Conservation (phyloP, 2,113 vertebrate genomes). For the Cromileptes altivelis region DNA sequence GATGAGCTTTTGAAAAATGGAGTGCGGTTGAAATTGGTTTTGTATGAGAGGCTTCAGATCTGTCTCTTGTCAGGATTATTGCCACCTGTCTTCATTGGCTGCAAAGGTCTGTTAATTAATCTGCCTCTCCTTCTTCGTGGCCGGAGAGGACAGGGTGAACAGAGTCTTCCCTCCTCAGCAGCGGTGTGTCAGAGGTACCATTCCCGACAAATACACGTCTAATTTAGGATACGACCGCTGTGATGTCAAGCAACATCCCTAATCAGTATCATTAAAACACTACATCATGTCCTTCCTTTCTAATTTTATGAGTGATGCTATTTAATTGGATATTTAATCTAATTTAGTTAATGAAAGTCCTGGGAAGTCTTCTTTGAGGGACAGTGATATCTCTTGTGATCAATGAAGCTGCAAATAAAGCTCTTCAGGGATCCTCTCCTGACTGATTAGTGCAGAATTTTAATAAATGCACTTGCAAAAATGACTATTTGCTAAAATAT, state of each 20-base stretch:
- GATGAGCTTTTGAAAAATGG: constrained; percentile 88
- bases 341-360: constrained; percentile 89
- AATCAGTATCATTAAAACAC: constrained; percentile 65
- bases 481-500: constrained; percentile 7
- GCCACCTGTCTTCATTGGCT: constrained; percentile 87
- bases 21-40: constrained; percentile 84
- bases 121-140: constrained; percentile 73
- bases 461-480: constrained; percentile 33
- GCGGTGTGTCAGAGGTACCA: constrained; percentile 42
- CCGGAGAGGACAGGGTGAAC: constrained; percentile 53
- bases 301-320: constrained; percentile 69
- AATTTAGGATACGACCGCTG: constrained; percentile 37
- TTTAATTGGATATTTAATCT: constrained; percentile 82
- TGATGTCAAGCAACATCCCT: constrained; percentile 41
- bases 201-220: constrained; percentile 67
- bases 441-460: constrained; percentile 86
- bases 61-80: constrained; percentile 84
- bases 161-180: constrained; percentile 31
- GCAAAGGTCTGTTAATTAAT: constrained; percentile 85
- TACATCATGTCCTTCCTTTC: constrained; percentile 63
- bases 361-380: constrained; percentile 86
- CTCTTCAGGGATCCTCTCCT: constrained; percentile 76
- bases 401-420: constrained; percentile 86
- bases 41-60: constrained; percentile 84
- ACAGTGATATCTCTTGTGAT: constrained; percentile 87